Percentiles rank a stretch among this genome's conserved stretches.
Conservation (phyloP, 2,888 invertebrate species). For the Penaeus monodon region DNA sequence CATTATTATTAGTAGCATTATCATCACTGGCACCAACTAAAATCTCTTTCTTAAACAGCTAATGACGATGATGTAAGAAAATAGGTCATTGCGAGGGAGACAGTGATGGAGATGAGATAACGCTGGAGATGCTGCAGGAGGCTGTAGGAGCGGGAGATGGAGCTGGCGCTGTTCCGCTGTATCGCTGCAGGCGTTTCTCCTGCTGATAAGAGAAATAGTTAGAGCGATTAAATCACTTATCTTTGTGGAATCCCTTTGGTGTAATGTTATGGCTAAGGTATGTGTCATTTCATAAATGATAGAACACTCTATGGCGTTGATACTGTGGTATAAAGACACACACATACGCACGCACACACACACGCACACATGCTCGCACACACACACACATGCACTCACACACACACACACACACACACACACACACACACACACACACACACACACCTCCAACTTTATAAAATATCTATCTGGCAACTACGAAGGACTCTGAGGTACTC, state of each 20-base stretch:
- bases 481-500: too few relatives aligned
- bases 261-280: not conserved
- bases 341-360: not conserved
- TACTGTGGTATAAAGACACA: not conserved
- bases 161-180: constrained; percentile 39
- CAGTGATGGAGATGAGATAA: not conserved
- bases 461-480: too few relatives aligned
- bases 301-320: not conserved
- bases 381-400: not conserved
- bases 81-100: not conserved
- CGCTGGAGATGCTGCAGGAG: not conserved
- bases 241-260: not conserved
- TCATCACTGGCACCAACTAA: too few relatives aligned
- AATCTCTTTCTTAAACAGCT: too few relatives aligned
- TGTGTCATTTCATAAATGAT: too few relatives aligned
- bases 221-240: not conserved
- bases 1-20: too few relatives aligned
- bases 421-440: too few relatives aligned
- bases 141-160: not conserved
- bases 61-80: too few relatives aligned
- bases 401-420: not conserved
- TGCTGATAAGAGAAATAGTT: constrained; percentile 6
- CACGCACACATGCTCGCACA: not conserved
- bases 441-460: too few relatives aligned
- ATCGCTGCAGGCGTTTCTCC: constrained; percentile 58